A percentile compares a stretch with the other conserved stretches of the same genome.
phyloP scores from a whole-genome alignment of 2,797 vertebrate species.

The Gymnocypris eckloni region DNA sequence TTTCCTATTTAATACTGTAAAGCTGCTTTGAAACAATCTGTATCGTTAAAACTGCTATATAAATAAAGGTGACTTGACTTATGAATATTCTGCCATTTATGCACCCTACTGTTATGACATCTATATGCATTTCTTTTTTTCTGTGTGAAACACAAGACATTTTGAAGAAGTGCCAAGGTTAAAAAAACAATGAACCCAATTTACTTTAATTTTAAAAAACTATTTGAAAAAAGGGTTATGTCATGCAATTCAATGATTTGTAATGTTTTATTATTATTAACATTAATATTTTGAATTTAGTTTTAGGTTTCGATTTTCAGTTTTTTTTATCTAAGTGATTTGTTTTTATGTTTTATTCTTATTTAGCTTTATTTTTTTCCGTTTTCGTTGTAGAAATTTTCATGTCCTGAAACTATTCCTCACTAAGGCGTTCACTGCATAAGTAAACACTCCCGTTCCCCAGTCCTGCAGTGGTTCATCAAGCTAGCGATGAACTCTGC shows the following conservation, averaged over 20 bases:
- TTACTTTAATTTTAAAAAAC: too few relatives aligned
- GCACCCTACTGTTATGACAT: neutral
- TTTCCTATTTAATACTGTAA: too few relatives aligned
- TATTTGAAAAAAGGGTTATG: too few relatives aligned
- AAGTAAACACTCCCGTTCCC: neutral
- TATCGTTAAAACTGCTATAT: neutral
- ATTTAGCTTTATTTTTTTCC: neutral
- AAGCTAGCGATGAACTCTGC: conserved; percentile 9
- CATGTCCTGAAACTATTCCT: neutral
- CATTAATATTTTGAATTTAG: too few relatives aligned
- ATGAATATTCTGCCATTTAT: neutral
- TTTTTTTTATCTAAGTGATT: neutral
- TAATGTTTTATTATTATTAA: too few relatives aligned
- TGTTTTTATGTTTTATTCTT: neutral
- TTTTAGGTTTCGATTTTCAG: neutral
- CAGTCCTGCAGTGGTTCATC: conserved; percentile 5
- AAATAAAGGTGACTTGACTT: too few relatives aligned
- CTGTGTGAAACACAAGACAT: too few relatives aligned
- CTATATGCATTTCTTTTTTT: neutral
- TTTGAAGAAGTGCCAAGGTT: too few relatives aligned
- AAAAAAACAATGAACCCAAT: too few relatives aligned
- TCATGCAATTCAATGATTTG: too few relatives aligned
- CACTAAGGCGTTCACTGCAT: neutral
- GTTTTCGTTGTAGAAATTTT: neutral
- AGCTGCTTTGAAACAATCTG: too few relatives aligned